Base-by-base conservation (phyloP, 2,888 invertebrate genomes). In the Sthenelais limicola region DNA sequence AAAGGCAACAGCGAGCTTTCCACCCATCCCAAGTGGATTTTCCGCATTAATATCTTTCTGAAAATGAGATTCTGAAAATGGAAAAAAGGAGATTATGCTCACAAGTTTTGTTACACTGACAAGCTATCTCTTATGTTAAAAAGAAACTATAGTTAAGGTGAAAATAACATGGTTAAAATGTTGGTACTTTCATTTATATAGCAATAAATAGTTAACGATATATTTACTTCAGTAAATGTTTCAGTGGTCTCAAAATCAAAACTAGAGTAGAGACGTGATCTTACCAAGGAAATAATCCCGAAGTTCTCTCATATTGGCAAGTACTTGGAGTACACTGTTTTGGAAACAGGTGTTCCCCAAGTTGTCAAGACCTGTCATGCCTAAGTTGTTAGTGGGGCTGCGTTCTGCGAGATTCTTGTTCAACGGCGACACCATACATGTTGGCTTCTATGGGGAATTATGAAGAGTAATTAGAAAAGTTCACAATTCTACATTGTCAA, bases 341-440 rank as follows among this genome's bases (percentile, higher is more conserved):
- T 90, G 89, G 81, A 89, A 90, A 80, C 90, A 90, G 5, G 90
- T 90, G 80, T 90, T 90, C 35, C 90, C 90, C 24, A 90, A 84
- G 81, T 90, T 90, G 38, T 89, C 87, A 5, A 90, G 84, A 0
- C 90, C 88, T 0, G 89, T 89, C 74, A 83, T 86, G 1, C 90
- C 90, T 15, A 85, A 83, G 33, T 80, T 75, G 26, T 74, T 70
- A 33, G 73, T 70, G 18, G 33, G 52, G 28, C 70, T 48, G 3
- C 56, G 48, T 4, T 71, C 58, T 15, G 32, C 47, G n/a, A 48
- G 33, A 15, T 68, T 47, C 68, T 82, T 85, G 73, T 83, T 86
- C 76, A 87, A 77, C 0, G 86, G 87, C 3, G 84, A 84, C 7
- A 87, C 87, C 77, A 84, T 85, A 71, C 84, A 85, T 3, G 82